Percentiles rank a stretch among this genome's conserved stretches.
These are phyloP conservation scores for Rhinoderma darwinii DNA, from an alignment of 2,113 vertebrate species.

Conservation along the genomic window DNA sequence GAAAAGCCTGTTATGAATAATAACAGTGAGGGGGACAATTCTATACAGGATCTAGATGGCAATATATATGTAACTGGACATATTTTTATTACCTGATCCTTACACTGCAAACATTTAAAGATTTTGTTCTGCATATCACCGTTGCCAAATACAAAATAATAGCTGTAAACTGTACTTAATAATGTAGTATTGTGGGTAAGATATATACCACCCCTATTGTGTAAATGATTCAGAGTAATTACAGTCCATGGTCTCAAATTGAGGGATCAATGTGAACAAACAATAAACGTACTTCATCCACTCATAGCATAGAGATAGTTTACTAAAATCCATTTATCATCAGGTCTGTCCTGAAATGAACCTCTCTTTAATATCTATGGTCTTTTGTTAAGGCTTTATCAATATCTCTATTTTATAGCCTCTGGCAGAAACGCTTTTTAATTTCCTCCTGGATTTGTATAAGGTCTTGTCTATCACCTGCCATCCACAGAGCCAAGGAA, in stretches of 20 bases:
- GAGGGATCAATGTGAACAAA: conserved; percentile 38
- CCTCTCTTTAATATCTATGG: conserved; percentile 50
- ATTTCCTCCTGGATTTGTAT: conserved; percentile 50
- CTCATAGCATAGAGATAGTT: conserved; percentile 20
- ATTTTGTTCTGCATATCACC: no score
- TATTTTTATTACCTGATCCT: no score
- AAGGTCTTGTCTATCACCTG: conserved; percentile 48
- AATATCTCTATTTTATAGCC: conserved; percentile 52
- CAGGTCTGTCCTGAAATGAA: conserved; percentile 46
- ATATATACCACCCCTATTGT: not conserved
- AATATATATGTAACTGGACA: no score
- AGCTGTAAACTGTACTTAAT: not conserved
- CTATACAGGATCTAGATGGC: no score
- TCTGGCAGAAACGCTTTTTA: conserved; percentile 33
- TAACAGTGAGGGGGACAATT: no score
- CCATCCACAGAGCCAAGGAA: not conserved
- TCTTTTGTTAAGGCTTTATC: conserved; percentile 51
- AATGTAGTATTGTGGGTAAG: not conserved
- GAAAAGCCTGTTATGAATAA: no score
- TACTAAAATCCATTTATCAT: conserved; percentile 42
- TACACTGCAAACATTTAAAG: no score
- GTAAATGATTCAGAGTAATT: conserved; percentile 28
- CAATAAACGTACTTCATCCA: conserved; percentile 31
- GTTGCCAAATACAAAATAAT: not conserved
- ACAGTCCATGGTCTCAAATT: conserved; percentile 25